Conservation (phyloP, 2,888 invertebrate species). For the Leucoma salicis region DNA sequence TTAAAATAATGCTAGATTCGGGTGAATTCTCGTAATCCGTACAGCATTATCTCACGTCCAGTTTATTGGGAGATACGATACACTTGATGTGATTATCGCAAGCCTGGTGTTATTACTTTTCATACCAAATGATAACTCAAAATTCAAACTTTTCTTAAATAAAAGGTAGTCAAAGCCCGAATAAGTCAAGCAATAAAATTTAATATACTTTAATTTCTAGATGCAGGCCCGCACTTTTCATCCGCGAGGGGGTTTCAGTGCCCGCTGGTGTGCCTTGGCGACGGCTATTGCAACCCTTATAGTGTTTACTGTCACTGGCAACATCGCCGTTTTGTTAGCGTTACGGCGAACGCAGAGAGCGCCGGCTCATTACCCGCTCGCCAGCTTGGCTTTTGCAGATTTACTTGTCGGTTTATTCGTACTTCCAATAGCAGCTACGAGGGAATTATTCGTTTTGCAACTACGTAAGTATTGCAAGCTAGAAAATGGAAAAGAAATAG, state of each 20-base stretch:
- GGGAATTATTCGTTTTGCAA: slow-evolving; percentile 79
- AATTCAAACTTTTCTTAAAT: too few relatives aligned
- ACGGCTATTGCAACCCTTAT: slow-evolving; percentile 46
- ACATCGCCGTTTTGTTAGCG: slow-evolving; percentile 56
- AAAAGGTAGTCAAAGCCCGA: too few relatives aligned
- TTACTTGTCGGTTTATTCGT: slow-evolving; percentile 82
- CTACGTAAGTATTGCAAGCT: slow-evolving; percentile 66
- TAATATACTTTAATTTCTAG: too few relatives aligned
- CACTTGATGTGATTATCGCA: too few relatives aligned
- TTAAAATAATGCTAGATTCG: too few relatives aligned
- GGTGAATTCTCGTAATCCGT: too few relatives aligned
- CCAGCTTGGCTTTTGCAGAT: slow-evolving; percentile 85
- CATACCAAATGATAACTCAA: too few relatives aligned
- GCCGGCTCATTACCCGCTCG: slow-evolving; percentile 86
- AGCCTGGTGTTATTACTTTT: too few relatives aligned
- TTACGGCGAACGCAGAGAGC: slow-evolving; percentile 50
- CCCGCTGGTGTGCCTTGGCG: slow-evolving; percentile 42
- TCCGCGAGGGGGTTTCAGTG: slow-evolving; percentile 45
- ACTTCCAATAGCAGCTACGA: slow-evolving; percentile 79
- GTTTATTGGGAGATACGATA: too few relatives aligned
- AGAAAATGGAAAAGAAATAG: too few relatives aligned
- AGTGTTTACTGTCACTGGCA: slow-evolving; percentile 52
- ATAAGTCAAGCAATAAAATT: too few relatives aligned
- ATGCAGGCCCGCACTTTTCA: slow-evolving; percentile 28
- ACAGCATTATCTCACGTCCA: too few relatives aligned